A percentile compares a stretch with the other conserved stretches of the same genome.
Conservation (phyloP, 2,797 vertebrate species). For the Neoniphon sammara region DNA sequence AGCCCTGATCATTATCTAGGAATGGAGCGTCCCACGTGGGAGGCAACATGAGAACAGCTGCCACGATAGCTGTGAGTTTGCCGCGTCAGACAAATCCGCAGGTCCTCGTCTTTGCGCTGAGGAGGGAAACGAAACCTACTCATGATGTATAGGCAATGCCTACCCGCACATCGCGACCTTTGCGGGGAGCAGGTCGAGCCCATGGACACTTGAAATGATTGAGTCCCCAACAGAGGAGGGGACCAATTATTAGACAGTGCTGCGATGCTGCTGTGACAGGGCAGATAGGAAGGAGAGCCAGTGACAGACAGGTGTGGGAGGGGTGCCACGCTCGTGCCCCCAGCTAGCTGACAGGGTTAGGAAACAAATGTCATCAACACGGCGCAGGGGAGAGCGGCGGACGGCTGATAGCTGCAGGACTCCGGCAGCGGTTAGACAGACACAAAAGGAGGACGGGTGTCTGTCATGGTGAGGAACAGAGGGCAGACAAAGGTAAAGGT, state of each 20-base stretch:
- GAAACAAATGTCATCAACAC: slow-evolving; percentile 61
- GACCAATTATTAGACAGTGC: slow-evolving; percentile 38
- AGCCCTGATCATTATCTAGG: slow-evolving; percentile 45
- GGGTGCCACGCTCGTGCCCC: slow-evolving; percentile 23
- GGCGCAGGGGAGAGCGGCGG: slow-evolving; percentile 28
- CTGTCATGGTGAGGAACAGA: slow-evolving; percentile 1
- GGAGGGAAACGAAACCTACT: slow-evolving; percentile 23
- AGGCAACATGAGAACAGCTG: slow-evolving; percentile 18
- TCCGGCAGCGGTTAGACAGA: slow-evolving; percentile 27
- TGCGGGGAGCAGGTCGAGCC: not conserved
- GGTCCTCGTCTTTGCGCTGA: slow-evolving; percentile 23
- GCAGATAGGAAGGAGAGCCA: not conserved
- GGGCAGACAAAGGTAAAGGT: not conserved
- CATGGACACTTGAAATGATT: slow-evolving; percentile 32
- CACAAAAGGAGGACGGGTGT: not conserved
- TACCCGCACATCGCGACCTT: slow-evolving; percentile 19
- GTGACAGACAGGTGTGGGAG: slow-evolving; percentile 48
- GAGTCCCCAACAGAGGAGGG: not conserved
- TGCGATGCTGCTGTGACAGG: slow-evolving; percentile 26
- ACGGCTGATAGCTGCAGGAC: slow-evolving; percentile 32
- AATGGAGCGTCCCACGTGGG: slow-evolving; percentile 27
- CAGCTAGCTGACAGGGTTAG: slow-evolving; percentile 54
- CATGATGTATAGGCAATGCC: slow-evolving; percentile 9
- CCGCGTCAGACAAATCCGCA: slow-evolving; percentile 21
- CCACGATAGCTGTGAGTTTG: slow-evolving; percentile 35